phyloP scores from a whole-genome alignment of 2,113 vertebrate genomes.

The Mobula birostris region DNA sequence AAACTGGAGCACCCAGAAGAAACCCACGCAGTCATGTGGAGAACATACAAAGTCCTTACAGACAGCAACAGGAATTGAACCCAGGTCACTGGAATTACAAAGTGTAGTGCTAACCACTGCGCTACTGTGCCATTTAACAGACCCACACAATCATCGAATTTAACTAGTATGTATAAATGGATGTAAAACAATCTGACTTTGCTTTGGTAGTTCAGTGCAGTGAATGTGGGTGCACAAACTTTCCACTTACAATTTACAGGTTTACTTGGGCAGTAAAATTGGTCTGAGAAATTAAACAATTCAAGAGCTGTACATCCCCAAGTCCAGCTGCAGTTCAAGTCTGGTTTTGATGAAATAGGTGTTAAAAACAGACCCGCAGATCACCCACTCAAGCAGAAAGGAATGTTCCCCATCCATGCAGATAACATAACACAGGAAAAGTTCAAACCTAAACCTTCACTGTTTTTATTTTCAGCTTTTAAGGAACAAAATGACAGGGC shows the following conservation, averaged over 20 bases:
- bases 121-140: not conserved
- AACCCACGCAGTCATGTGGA: no score
- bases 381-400: constrained; percentile 27
- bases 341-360: constrained; percentile 35
- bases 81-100: no score
- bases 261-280: constrained; percentile 22
- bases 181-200: not conserved
- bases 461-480: not conserved
- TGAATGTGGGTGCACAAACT: not conserved
- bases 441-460: constrained; percentile 3
- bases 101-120: no score
- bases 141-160: constrained; percentile 15
- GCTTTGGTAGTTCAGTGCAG: not conserved
- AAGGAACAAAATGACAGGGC: constrained; percentile 31
- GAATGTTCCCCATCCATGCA: not conserved
- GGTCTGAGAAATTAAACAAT: not conserved
- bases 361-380: constrained; percentile 32
- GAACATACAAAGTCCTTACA: no score
- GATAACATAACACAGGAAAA: constrained; percentile 20
- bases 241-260: not conserved
- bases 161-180: constrained; percentile 1
- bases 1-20: no score
- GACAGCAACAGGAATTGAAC: no score
- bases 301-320: not conserved
- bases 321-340: not conserved